Conservation (phyloP, 2,113 vertebrate genomes). For the Cyanoderma ruficeps region DNA sequence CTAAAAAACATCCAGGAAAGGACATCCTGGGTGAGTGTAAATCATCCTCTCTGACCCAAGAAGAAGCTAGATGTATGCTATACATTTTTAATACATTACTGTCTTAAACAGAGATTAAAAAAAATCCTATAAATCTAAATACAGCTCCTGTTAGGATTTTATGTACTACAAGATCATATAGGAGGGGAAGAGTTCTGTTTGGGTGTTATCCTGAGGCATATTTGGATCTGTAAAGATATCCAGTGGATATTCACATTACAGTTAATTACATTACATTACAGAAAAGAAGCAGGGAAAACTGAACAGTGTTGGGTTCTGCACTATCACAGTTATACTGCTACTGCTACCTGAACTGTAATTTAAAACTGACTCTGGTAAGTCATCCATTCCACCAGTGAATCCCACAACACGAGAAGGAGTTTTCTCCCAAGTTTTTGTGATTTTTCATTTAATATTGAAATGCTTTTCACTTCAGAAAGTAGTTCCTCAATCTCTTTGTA, state of each 20-base stretch:
- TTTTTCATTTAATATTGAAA: background rate
- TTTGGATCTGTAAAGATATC: background rate
- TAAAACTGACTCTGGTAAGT: background rate
- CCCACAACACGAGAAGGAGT: background rate
- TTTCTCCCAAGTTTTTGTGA: background rate
- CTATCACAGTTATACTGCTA: background rate
- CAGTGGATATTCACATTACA: background rate
- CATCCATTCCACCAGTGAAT: background rate
- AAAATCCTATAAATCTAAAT: background rate
- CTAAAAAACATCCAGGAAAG: background rate
- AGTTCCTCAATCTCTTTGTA: background rate
- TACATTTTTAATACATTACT: background rate
- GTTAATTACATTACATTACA: background rate
- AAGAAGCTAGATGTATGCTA: background rate
- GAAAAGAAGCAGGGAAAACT: background rate
- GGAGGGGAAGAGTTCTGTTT: background rate
- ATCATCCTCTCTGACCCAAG: background rate
- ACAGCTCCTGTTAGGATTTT: background rate
- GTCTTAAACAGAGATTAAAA: background rate
- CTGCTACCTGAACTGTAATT: background rate
- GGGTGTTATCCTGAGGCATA: background rate
- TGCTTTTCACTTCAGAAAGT: background rate
- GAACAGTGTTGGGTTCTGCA: background rate
- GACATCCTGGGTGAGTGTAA: background rate
- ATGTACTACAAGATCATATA: background rate